These are phyloP conservation scores for Teleiodes luculella DNA, from an alignment of 2,888 invertebrate species.

Conservation along the genomic window DNA sequence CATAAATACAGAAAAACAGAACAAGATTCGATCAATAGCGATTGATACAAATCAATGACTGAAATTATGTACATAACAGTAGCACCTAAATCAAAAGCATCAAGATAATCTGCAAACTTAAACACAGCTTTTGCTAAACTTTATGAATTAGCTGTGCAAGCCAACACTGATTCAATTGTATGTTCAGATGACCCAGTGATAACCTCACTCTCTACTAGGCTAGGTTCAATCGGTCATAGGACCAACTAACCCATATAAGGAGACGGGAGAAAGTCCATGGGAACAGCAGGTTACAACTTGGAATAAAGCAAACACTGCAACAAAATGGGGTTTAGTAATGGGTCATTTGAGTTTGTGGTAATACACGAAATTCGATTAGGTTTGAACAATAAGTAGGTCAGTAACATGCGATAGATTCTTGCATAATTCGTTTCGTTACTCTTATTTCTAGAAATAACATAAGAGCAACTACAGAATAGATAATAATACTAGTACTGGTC, in stretches of 20 bases:
- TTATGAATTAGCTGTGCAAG: background rate
- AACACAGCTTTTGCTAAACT: background rate
- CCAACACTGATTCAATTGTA: constrained; percentile 15
- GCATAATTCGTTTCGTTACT: too few relatives aligned
- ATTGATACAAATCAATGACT: too few relatives aligned
- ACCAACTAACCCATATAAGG: constrained; percentile 52
- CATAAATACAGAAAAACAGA: too few relatives aligned
- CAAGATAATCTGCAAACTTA: background rate
- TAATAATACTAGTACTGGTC: too few relatives aligned
- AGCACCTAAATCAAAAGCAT: background rate
- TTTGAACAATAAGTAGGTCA: too few relatives aligned
- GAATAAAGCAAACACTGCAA: background rate
- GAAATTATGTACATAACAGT: too few relatives aligned
- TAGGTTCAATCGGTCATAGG: constrained; percentile 57
- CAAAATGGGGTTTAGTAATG: background rate
- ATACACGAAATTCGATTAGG: too few relatives aligned
- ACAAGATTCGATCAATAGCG: too few relatives aligned
- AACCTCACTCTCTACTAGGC: constrained; percentile 51
- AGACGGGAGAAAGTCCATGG: constrained; percentile 47
- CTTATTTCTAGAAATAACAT: too few relatives aligned
- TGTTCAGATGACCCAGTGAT: constrained; percentile 49
- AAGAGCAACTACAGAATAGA: too few relatives aligned
- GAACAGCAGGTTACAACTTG: background rate
- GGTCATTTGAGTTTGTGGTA: too few relatives aligned
- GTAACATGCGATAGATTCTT: too few relatives aligned